Evolutionary conservation across 1,140 invertebrate genomes (phyloP).

Genomic region (Aphelenchoides avenae): DNA sequence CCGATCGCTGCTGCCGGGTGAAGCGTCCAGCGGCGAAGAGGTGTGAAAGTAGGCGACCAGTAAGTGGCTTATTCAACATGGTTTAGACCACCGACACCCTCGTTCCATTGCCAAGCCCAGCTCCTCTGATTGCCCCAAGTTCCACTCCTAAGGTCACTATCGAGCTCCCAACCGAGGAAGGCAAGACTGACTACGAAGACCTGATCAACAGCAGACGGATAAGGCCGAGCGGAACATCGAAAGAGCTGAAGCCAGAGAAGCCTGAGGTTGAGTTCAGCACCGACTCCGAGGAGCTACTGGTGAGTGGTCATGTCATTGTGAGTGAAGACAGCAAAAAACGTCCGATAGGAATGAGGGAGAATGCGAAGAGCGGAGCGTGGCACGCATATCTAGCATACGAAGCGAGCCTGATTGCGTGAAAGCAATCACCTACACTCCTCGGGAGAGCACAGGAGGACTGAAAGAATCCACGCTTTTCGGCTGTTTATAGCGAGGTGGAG

Average conservation of each 20-base stretch:
- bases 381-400: too few species aligned
- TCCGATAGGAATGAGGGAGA: too few species aligned
- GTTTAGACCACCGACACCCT: too few species aligned
- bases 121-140: not conserved
- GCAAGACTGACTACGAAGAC: not conserved
- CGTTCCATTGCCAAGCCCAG: too few species aligned
- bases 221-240: not conserved
- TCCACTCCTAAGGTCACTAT: conserved; percentile 29
- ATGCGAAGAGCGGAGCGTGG: too few species aligned
- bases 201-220: not conserved
- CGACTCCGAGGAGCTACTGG: conserved; percentile 16
- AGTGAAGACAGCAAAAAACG: conserved; percentile 10
- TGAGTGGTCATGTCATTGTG: conserved; percentile 3
- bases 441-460: too few species aligned
- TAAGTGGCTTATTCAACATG: too few species aligned
- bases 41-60: too few species aligned
- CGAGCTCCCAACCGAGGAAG: conserved; percentile 18
- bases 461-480: too few species aligned
- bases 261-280: conserved; percentile 31
- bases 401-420: too few species aligned
- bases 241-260: conserved; percentile 14
- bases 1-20: conserved; percentile 1
- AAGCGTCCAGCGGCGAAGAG: not conserved
- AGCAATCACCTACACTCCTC: too few species aligned
- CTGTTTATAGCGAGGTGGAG: too few species aligned